A percentile compares a stretch with the other conserved stretches of the same genome.
Conservation (phyloP, 2,113 vertebrate genomes). For the Leptocoma aspasia region DNA sequence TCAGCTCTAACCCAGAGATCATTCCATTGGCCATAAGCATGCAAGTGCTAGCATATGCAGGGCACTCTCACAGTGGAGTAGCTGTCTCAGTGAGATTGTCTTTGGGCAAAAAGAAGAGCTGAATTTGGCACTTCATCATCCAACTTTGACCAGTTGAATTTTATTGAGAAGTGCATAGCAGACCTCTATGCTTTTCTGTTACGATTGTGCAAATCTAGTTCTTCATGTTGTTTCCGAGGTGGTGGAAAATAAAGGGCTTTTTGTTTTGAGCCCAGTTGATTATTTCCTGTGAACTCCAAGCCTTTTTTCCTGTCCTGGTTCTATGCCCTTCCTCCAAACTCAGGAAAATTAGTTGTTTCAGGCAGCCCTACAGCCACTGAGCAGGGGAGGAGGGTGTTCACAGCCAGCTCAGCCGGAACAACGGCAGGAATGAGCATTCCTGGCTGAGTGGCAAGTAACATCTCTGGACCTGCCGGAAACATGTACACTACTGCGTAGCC, state of each 20-base stretch:
- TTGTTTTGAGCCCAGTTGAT: background rate
- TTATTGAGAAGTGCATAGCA: background rate
- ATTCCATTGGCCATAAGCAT: background rate
- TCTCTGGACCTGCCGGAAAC: background rate
- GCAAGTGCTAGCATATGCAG: background rate
- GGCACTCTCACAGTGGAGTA: background rate
- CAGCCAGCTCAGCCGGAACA: background rate
- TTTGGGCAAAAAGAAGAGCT: background rate
- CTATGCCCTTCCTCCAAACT: background rate
- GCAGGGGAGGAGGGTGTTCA: background rate
- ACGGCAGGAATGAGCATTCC: background rate
- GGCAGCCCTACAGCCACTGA: background rate
- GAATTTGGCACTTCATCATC: background rate
- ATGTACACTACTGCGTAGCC: background rate
- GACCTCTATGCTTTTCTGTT: background rate
- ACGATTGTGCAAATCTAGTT: background rate
- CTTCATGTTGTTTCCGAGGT: background rate
- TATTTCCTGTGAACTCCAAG: background rate
- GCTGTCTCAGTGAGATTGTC: background rate
- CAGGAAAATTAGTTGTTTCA: background rate
- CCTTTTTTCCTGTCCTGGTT: background rate
- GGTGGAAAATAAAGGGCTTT: background rate
- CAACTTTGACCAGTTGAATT: background rate
- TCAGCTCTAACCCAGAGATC: fast-evolving
- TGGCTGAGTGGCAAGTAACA: background rate